A percentile compares a stretch with the other conserved stretches of the same genome.
These are phyloP conservation scores for Antennarius striatus DNA, from an alignment of 2,113 vertebrate species.

Conservation along the genomic window DNA sequence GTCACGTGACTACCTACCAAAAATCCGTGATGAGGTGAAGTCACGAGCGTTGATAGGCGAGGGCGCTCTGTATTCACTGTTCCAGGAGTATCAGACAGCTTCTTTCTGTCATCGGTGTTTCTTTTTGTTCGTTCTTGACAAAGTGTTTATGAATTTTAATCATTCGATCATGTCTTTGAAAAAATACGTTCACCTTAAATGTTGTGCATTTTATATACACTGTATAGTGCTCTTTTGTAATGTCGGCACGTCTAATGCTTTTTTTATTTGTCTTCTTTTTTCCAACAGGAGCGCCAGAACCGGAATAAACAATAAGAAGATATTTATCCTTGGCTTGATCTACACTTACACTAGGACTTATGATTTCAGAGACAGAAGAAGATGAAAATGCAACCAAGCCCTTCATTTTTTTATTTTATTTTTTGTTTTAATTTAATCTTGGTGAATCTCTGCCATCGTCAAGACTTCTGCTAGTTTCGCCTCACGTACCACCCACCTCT, in stretches of 20 bases:
- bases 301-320: constrained; percentile 90
- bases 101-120: no score
- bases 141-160: no score
- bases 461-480: constrained; percentile 81
- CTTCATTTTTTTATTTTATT: constrained; percentile 63
- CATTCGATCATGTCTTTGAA: no score
- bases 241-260: constrained; percentile 23
- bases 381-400: constrained; percentile 75
- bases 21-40: no score
- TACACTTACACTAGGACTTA: constrained; percentile 81
- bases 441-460: constrained; percentile 84
- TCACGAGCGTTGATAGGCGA: no score
- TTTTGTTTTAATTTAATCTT: constrained; percentile 72
- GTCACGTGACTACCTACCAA: no score
- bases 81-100: neutral
- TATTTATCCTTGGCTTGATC: constrained; percentile 80
- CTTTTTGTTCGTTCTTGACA: no score
- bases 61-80: neutral
- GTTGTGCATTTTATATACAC: neutral
- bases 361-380: constrained; percentile 78
- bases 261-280: constrained; percentile 39
- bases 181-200: neutral
- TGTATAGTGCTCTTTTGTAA: constrained; percentile 6
- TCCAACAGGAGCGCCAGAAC: constrained; percentile 90
- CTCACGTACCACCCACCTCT: constrained; percentile 79